Evolutionary conservation across 1,140 invertebrate genomes (phyloP), one percentile per base, ranked within the genome.

Genomic region (Idris sp.): DNA sequence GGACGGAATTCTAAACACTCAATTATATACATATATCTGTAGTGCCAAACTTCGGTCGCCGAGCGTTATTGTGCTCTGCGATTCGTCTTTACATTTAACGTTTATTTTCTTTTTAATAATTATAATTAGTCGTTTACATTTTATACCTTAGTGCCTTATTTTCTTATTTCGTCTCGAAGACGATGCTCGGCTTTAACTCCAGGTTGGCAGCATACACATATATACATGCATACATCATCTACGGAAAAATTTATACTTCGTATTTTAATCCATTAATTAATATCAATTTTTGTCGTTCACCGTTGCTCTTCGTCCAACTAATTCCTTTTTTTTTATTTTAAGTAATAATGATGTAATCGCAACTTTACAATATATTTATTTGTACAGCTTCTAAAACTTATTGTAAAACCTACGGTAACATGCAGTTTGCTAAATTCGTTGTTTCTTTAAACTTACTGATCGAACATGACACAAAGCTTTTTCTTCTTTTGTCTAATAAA

Each of bases 1-100:
- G 84, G 86, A 87, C 85, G 85, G 85, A 87, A 83, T 87, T n/a
- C 84, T 87, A 87, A 80, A 86, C 85, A 87, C 83, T 84, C 79
- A 86, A 65, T 84, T 85, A 86, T 85, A 86, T 86, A 86, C 81
- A 85, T 85, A 86, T 84, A 83, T 86, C 82, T 83, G 82, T 83
- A 82, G 83, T 83, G 79, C 84, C 83, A 85, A 84, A 79, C 80
- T 80, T 83, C 75, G 77, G 78, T 83, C 75, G 65, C 78, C 77
- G 76, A 80, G 76, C 73, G 73, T 73, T 10, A 43, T 67, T 35
- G 19, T 72, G 71, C 41, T 61, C 31, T 40, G 56, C 40, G 53
- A 43, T 61, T 56, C 25, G 69, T 28, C 53, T 73, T 59, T 73
- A 51, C 54, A 68, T 53, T 49, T 65, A 74, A 2, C 6, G 19